A percentile compares a stretch with the other conserved stretches of the same genome.
Conservation (phyloP, 2,113 vertebrate species). For the Procavia capensis region DNA sequence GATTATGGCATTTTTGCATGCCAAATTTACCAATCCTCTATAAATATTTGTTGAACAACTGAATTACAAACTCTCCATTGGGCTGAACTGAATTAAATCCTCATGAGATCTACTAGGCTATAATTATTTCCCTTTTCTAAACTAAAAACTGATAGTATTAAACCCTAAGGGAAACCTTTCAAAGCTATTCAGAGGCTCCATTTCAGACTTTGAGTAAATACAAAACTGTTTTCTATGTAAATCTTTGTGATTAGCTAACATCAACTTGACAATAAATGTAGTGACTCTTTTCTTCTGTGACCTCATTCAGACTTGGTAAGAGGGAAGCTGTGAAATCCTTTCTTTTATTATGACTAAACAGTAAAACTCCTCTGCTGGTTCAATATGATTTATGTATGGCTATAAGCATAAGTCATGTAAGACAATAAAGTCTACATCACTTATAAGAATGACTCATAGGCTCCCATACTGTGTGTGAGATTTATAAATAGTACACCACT, state of each 20-base stretch:
- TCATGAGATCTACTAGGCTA: neutral
- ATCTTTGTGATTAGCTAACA: constrained; percentile 34
- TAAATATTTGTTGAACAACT: neutral
- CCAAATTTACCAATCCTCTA: neutral
- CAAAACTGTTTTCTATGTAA: neutral
- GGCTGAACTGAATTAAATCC: neutral
- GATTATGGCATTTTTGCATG: neutral
- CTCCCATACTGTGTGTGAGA: constrained; percentile 31
- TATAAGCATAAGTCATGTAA: constrained; percentile 70
- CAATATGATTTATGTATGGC: constrained; percentile 58
- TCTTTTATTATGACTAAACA: constrained; percentile 57
- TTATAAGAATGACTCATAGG: constrained; percentile 67
- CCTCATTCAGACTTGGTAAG: constrained; percentile 26
- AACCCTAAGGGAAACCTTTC: neutral
- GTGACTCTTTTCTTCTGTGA: neutral
- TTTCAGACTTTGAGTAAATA: neutral
- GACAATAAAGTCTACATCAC: constrained; percentile 63
- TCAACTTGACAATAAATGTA: constrained; percentile 34
- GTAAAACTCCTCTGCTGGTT: constrained; percentile 54
- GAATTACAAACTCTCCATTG: neutral
- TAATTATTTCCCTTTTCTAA: neutral
- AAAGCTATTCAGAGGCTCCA: neutral
- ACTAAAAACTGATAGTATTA: neutral
- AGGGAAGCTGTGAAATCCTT: constrained; percentile 60
- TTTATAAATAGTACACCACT: constrained; percentile 56